Conservation (phyloP, 2,113 vertebrate genomes). For the Vulpes lagopus region DNA sequence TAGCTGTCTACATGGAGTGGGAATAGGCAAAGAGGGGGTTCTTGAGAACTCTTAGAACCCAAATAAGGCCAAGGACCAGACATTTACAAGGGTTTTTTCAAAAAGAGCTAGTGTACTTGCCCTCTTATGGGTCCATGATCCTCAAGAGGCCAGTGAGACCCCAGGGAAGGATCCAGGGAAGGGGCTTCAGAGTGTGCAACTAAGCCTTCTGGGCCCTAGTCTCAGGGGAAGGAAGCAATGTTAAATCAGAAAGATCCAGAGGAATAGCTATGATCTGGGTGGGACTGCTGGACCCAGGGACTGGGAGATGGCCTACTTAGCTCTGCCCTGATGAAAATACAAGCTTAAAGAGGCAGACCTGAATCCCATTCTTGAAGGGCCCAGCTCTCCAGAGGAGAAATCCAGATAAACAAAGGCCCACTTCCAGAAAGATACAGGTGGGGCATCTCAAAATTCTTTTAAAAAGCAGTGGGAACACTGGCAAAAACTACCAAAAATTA, state of each 20-base stretch:
- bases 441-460: not conserved
- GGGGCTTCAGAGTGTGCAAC: fast-evolving
- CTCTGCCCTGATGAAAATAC: not conserved
- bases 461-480: not conserved
- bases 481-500: not conserved
- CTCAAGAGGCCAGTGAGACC: not conserved
- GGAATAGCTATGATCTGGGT: fast-evolving
- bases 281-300: no score
- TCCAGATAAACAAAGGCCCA: not conserved
- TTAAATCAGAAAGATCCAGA: not conserved
- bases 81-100: fast-evolving
- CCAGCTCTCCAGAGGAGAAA: not conserved
- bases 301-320: fast-evolving
- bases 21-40: not conserved
- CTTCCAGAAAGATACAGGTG: not conserved
- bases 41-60: not conserved
- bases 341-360: not conserved
- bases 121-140: fast-evolving
- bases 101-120: not conserved
- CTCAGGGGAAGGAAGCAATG: fast-evolving
- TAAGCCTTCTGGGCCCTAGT: not conserved
- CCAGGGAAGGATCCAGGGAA: not conserved
- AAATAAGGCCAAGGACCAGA: not conserved
- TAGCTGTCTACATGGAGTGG: fast-evolving
- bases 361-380: not conserved